Evolutionary conservation across 2,113 vertebrate genomes (phyloP), one percentile per base, ranked within the genome.

Genomic region (Hippocampus comes): DNA sequence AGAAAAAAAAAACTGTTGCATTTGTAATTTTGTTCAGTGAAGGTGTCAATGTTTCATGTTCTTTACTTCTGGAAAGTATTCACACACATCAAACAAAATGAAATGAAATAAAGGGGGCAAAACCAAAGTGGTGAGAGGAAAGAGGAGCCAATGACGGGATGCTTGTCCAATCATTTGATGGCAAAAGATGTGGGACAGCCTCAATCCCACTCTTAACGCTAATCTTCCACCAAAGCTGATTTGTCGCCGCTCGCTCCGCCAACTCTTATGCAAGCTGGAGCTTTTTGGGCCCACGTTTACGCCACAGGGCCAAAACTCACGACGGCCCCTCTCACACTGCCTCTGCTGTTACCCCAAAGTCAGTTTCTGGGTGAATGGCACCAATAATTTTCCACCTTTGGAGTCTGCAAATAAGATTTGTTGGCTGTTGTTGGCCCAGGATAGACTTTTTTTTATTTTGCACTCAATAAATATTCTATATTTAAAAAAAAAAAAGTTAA

Each of bases 201-300:
- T 89, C 85, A 86, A 87, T 89, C 89, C 88, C 71, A 68, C 75
- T 79, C 78, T 82, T 82, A 61, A 80, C 65, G 75, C 63, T 88
- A 87, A 91, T 92, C 89, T 74, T 61, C 27, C 59, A 34, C 27
- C 59, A 61, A 61, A 61, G 59, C 59, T 34, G 59, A 61, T 61
- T 61, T 61, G 59, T 34, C 27, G 30, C 59, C 59, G 5, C 59
- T 61, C 25, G 27, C 30, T 18, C 59, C 5, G 59, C 59, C 59
- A 61, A 9, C 59, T 61, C 59, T 61, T 61, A 61, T 15, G 27
- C 59, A 61, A 61, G 15, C 59, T 34, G 27, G 15, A 30, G 59
- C 27, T 61, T 38, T 34, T 61, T 34, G 27, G 59, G 25, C 27
- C 34, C 27, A 9, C 59, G 57, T 59, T 59, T 2, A 59, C 27